Evolutionary conservation across 2,888 invertebrate species (phyloP).

Genomic region (Dendrolimus pini): DNA sequence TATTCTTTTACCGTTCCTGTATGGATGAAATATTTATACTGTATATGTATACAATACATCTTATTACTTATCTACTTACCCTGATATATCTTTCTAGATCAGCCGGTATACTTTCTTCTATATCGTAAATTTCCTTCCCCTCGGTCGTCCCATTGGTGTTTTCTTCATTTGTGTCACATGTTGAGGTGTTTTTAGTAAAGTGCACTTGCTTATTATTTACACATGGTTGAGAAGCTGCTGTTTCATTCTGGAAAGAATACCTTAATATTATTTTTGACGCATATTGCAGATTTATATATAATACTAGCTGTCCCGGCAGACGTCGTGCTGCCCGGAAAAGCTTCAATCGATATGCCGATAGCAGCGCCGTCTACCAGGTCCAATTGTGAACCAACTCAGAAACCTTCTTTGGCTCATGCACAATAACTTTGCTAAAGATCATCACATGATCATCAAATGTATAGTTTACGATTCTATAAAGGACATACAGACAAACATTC

Average conservation of each 20-base stretch:
- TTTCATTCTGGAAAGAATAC: conserved; percentile 27
- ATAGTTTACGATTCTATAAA: too few relatives aligned
- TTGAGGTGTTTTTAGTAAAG: conserved; percentile 18
- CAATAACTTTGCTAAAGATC: too few relatives aligned
- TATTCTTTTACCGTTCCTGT: too few relatives aligned
- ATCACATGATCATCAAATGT: too few relatives aligned
- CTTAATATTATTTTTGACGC: not conserved
- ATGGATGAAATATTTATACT: too few relatives aligned
- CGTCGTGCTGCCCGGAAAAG: too few relatives aligned
- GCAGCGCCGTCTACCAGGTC: too few relatives aligned
- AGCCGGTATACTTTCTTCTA: conserved; percentile 44
- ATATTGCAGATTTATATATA: not conserved
- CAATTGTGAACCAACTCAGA: too few relatives aligned
- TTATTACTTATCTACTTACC: conserved; percentile 28
- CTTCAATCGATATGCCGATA: too few relatives aligned
- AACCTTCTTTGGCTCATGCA: too few relatives aligned
- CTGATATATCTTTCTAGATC: conserved; percentile 61
- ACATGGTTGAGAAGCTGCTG: not conserved
- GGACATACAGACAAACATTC: too few relatives aligned
- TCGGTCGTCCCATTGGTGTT: conserved; percentile 21
- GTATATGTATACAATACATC: too few relatives aligned
- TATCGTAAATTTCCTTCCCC: conserved; percentile 19
- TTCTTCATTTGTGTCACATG: conserved; percentile 27
- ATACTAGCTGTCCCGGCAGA: not conserved
- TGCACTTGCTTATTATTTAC: conserved; percentile 28